phyloP scores from a whole-genome alignment of 1,140 invertebrate species.

The Coptotermes formosanus region DNA sequence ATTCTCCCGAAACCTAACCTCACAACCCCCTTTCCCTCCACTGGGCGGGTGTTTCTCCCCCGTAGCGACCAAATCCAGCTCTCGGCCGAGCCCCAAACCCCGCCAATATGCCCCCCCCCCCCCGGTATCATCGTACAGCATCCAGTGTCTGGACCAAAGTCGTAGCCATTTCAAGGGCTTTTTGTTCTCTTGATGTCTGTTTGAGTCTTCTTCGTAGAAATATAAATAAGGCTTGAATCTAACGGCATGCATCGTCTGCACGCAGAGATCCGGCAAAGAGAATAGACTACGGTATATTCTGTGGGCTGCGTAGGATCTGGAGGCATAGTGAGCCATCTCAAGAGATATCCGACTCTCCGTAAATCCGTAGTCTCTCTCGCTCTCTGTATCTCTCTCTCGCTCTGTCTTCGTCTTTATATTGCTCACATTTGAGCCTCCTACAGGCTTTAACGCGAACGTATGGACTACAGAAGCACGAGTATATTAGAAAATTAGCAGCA shows the following conservation, averaged over 20 bases:
- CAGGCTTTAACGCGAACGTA: no score
- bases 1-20: background rate
- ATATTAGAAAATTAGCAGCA: no score
- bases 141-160: background rate
- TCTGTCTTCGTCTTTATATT: background rate
- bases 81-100: no score
- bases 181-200: constrained; percentile 18
- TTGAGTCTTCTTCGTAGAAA: constrained; percentile 6
- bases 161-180: constrained; percentile 17
- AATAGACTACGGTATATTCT: no score
- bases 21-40: background rate
- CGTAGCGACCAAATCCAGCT: background rate
- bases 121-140: background rate
- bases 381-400: background rate
- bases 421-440: background rate
- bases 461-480: no score
- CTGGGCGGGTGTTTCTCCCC: background rate
- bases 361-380: background rate
- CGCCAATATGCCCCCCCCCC: background rate
- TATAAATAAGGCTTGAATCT: constrained; percentile 14
- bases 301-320: background rate
- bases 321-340: background rate
- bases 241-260: background rate
- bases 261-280: background rate
- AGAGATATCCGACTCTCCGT: background rate